phyloP scores from a whole-genome alignment of 2,113 vertebrate genomes.

The Smithornis capensis region DNA sequence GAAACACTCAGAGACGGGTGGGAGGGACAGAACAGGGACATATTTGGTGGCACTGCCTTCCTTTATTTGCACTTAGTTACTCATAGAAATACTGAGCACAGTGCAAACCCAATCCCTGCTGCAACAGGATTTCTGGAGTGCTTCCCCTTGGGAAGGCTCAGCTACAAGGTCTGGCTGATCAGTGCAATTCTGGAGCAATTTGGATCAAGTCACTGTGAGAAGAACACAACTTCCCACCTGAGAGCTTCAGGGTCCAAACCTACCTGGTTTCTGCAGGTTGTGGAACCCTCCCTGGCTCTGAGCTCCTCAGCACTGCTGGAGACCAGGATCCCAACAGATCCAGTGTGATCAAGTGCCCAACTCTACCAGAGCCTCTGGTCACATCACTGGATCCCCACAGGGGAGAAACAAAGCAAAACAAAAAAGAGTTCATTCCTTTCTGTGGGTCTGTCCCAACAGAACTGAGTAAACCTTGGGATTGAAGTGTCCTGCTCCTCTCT shows the following conservation, averaged over 20 bases:
- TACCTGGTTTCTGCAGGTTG: neutral
- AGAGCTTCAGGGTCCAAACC: neutral
- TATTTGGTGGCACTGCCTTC: rapidly evolving
- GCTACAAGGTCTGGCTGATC: neutral
- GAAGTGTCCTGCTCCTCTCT: neutral
- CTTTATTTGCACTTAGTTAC: neutral
- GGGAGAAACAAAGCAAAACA: neutral
- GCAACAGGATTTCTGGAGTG: neutral
- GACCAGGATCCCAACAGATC: neutral
- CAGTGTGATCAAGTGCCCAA: no score
- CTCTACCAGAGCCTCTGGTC: no score
- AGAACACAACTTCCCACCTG: neutral
- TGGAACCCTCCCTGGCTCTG: neutral
- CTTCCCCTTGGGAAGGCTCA: neutral
- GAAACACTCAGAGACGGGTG: neutral
- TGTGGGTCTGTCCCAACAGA: neutral
- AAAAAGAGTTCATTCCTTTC: neutral
- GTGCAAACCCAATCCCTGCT: neutral
- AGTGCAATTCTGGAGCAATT: rapidly evolving
- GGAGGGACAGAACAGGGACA: neutral
- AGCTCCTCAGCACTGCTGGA: neutral
- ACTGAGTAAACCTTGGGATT: rapidly evolving
- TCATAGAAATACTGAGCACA: neutral
- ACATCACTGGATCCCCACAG: neutral
- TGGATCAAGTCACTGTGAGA: neutral